phyloP scores from a whole-genome alignment of 2,113 vertebrate genomes.

The Microcebus ravelobensis region DNA sequence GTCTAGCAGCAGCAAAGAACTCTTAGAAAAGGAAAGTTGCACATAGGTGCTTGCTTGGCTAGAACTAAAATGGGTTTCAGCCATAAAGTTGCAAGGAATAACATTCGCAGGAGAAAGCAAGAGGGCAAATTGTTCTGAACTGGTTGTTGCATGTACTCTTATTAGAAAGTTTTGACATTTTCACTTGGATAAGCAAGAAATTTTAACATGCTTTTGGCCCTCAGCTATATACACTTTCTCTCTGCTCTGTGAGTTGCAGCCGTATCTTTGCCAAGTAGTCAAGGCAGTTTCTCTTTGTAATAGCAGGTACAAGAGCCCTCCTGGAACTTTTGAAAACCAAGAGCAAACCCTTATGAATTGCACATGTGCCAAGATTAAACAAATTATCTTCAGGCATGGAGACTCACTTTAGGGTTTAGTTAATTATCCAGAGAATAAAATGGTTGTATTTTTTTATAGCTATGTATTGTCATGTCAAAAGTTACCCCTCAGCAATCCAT shows the following conservation, averaged over 20 bases:
- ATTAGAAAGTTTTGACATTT: background rate
- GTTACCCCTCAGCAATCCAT: background rate
- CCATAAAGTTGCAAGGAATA: background rate
- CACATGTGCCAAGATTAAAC: background rate
- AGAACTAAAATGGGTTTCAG: background rate
- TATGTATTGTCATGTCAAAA: background rate
- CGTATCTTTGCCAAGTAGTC: background rate
- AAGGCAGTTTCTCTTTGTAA: background rate
- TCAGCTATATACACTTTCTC: background rate
- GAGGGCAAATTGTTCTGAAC: background rate
- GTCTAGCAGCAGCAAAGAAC: background rate
- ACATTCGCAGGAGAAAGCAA: background rate
- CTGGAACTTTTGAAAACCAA: background rate
- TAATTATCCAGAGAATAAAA: background rate
- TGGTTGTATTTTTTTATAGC: background rate
- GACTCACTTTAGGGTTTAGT: background rate
- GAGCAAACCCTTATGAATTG: background rate
- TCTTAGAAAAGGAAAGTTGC: background rate
- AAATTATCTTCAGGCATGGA: background rate
- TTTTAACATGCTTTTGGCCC: background rate
- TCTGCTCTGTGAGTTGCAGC: background rate
- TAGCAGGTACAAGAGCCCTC: background rate
- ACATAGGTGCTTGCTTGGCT: background rate
- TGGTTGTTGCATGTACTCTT: background rate
- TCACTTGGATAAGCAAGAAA: background rate